Evolutionary conservation across 2,888 invertebrate species (phyloP).

Genomic region (Stenchaetothrips biformis): DNA sequence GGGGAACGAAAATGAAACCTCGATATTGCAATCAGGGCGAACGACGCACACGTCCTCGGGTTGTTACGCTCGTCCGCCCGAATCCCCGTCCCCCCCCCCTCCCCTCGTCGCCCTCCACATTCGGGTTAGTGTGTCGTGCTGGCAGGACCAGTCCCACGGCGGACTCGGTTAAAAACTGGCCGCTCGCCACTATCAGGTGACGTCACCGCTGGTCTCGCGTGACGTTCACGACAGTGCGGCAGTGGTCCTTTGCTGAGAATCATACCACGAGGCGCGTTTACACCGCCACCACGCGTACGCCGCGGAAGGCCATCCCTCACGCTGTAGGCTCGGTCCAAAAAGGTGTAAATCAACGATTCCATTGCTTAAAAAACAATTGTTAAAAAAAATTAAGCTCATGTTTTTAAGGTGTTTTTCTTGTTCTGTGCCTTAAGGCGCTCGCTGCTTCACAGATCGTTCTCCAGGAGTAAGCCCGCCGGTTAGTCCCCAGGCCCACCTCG

Average conservation of each 20-base stretch:
- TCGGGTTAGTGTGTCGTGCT: not conserved
- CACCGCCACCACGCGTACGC: not conserved
- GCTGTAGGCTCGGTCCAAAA: not conserved
- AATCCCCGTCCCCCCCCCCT: not conserved
- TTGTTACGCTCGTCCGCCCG: not conserved
- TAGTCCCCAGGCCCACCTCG: not conserved
- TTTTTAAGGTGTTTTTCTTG: no score
- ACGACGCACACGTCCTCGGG: not conserved
- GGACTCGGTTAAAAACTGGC: not conserved
- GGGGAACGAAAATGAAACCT: not conserved
- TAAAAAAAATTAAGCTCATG: no score
- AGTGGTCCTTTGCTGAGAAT: conserved; percentile 14
- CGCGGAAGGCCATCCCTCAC: not conserved
- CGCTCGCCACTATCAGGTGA: not conserved
- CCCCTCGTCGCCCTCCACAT: no score
- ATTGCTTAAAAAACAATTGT: no score
- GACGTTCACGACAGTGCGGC: conserved; percentile 43
- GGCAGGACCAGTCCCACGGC: no score
- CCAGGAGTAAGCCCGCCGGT: not conserved
- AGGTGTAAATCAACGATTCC: no score
- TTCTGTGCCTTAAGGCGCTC: no score
- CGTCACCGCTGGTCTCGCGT: conserved; percentile 42
- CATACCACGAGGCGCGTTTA: conserved; percentile 5
- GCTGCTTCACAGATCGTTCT: no score
- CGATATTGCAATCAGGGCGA: not conserved